Percentiles rank a stretch among this genome's conserved stretches.
phyloP scores from a whole-genome alignment of 2,113 vertebrate species.

The Dascyllus trimaculatus region DNA sequence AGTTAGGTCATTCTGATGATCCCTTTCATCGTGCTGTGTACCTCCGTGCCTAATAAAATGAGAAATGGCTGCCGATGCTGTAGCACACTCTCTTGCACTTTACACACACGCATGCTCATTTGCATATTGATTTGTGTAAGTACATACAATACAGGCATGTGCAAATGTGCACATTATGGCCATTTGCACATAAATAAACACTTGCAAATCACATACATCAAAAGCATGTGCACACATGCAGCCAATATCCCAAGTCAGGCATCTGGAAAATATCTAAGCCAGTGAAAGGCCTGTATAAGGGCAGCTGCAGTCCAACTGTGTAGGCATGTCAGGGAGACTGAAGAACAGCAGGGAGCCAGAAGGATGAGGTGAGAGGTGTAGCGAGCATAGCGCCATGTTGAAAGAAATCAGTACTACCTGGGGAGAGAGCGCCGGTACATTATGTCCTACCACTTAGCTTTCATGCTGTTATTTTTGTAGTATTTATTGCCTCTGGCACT shows the following conservation, averaged over 20 bases:
- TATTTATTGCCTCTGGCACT: slow-evolving; percentile 58
- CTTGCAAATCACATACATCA: slow-evolving; percentile 42
- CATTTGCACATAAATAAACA: slow-evolving; percentile 3
- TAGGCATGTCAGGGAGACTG: slow-evolving; percentile 63
- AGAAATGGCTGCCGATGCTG: slow-evolving; percentile 21
- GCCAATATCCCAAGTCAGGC: slow-evolving; percentile 59
- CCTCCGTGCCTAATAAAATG: slow-evolving; percentile 43
- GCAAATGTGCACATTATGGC: slow-evolving; percentile 10
- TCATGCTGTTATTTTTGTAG: slow-evolving; percentile 62
- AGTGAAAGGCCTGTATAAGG: slow-evolving; percentile 54
- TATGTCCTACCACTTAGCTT: slow-evolving; percentile 68
- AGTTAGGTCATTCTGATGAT: slow-evolving; percentile 44
- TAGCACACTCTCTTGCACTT: slow-evolving; percentile 18
- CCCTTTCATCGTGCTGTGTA: slow-evolving; percentile 55
- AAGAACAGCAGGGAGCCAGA: slow-evolving; percentile 72
- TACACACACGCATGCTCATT: slow-evolving; percentile 13
- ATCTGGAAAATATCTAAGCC: slow-evolving; percentile 75
- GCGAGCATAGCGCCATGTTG: slow-evolving; percentile 66
- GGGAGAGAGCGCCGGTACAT: slow-evolving; percentile 61
- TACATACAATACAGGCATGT: not conserved
- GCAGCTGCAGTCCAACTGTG: slow-evolving; percentile 67
- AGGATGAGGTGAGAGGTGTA: slow-evolving; percentile 69
- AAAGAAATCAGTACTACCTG: slow-evolving; percentile 71
- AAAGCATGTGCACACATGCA: slow-evolving; percentile 32
- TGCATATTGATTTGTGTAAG: slow-evolving; percentile 13